phyloP scores from a whole-genome alignment of 2,797 vertebrate genomes.

The Lutjanus campechanus region DNA sequence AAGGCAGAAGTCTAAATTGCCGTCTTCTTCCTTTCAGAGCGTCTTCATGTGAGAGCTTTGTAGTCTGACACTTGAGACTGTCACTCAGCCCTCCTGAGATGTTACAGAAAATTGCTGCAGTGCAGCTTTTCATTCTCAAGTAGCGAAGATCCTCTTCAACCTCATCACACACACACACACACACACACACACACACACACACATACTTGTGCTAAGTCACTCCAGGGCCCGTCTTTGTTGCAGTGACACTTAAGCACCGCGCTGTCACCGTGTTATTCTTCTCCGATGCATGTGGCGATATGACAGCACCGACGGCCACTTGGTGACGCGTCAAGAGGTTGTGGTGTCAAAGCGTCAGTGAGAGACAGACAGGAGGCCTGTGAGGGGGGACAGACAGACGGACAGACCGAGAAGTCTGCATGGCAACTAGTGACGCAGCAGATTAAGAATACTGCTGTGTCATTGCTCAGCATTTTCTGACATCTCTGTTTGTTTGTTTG shows the following conservation, averaged over 20 bases:
- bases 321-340: constrained; percentile 16
- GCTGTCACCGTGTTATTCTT: constrained; percentile 25
- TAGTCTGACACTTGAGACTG: constrained; percentile 27
- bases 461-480: constrained; percentile 15
- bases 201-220: constrained; percentile 23
- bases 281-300: neutral
- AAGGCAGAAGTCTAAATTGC: constrained; percentile 1
- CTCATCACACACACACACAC: constrained; percentile 15
- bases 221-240: constrained; percentile 33
- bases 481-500: neutral
- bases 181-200: constrained; percentile 5
- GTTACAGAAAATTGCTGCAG: constrained; percentile 29
- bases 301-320: constrained; percentile 31
- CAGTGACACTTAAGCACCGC: constrained; percentile 9
- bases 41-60: constrained; percentile 16
- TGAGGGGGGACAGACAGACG: constrained; percentile 16
- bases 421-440: constrained; percentile 5
- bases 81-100: constrained; percentile 22
- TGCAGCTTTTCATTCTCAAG: constrained; percentile 20
- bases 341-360: constrained; percentile 28
- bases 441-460: neutral
- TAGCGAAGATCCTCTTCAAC: constrained; percentile 12
- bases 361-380: constrained; percentile 26
- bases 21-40: constrained; percentile 1
- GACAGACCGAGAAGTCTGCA: neutral